A percentile compares a stretch with the other conserved stretches of the same genome.
Evolutionary conservation across 2,888 invertebrate species (phyloP).

Genomic region (Dynastes tityus): DNA sequence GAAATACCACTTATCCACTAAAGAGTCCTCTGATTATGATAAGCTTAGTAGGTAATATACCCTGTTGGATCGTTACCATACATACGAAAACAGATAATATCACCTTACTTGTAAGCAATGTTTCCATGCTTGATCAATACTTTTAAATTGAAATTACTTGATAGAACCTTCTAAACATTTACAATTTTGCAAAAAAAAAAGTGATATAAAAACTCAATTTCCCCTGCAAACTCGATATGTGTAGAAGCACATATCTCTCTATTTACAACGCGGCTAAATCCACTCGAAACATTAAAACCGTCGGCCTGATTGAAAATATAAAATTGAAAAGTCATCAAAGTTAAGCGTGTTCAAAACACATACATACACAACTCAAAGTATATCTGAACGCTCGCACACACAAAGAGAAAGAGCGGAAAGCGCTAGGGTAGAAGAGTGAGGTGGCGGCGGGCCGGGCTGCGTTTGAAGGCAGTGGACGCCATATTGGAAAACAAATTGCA

Average conservation of each 20-base stretch:
- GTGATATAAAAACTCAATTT: too few relatives aligned
- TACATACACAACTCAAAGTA: neutral
- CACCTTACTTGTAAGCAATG: too few relatives aligned
- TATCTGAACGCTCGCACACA: neutral
- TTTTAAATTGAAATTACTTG: too few relatives aligned
- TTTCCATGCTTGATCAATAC: too few relatives aligned
- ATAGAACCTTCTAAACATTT: too few relatives aligned
- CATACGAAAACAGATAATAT: too few relatives aligned
- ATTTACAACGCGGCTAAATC: slow-evolving; percentile 4
- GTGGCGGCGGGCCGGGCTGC: slow-evolving; percentile 57
- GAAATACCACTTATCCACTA: too few relatives aligned
- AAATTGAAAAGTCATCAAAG: slow-evolving; percentile 54
- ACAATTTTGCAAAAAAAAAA: too few relatives aligned
- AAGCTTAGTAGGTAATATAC: too few relatives aligned
- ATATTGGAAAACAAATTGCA: slow-evolving; percentile 69
- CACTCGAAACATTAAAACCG: slow-evolving; percentile 40
- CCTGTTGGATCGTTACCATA: too few relatives aligned
- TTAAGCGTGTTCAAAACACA: slow-evolving; percentile 46
- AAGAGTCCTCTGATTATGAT: too few relatives aligned
- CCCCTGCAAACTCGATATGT: too few relatives aligned
- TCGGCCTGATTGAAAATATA: slow-evolving; percentile 52
- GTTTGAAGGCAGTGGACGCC: slow-evolving; percentile 67
- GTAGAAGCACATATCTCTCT: neutral
- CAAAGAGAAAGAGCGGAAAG: slow-evolving; percentile 42
- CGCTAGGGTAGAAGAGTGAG: slow-evolving; percentile 54